Conservation (phyloP, 2,888 invertebrate species). For the Thymelicus acteon region DNA sequence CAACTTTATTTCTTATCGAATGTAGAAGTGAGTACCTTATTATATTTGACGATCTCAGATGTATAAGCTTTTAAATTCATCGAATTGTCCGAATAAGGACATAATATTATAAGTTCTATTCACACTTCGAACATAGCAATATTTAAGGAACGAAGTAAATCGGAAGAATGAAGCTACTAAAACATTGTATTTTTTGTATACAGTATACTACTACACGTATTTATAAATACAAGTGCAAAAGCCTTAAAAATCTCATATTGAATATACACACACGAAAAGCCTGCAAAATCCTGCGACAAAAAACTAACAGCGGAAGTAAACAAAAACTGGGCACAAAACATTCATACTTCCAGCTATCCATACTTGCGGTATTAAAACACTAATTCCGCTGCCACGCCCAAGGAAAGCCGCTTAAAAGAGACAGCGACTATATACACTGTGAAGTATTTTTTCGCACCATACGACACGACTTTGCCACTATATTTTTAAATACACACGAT, state of each 20-base stretch:
- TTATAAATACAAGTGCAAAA: not conserved
- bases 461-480: slow-evolving; percentile 25
- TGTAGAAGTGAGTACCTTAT: too few species aligned
- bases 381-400: slow-evolving; percentile 45
- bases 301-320: slow-evolving; percentile 29
- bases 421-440: slow-evolving; percentile 31
- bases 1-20: too few species aligned
- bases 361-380: slow-evolving; percentile 44
- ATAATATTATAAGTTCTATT: too few species aligned
- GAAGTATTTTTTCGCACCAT: not conserved
- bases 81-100: too few species aligned
- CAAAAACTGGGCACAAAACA: slow-evolving; percentile 33
- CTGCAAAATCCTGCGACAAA: slow-evolving; percentile 25
- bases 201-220: not conserved
- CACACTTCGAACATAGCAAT: too few species aligned
- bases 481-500: not conserved
- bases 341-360: slow-evolving; percentile 37
- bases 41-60: too few species aligned
- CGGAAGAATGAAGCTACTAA: too few species aligned
- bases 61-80: too few species aligned
- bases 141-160: too few species aligned
- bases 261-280: slow-evolving; percentile 26
- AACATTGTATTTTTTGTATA: too few species aligned
- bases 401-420: slow-evolving; percentile 48
- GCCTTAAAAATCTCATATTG: slow-evolving; percentile 18